Conservation (phyloP, 2,888 invertebrate genomes). For the Phaonia tiefii region DNA sequence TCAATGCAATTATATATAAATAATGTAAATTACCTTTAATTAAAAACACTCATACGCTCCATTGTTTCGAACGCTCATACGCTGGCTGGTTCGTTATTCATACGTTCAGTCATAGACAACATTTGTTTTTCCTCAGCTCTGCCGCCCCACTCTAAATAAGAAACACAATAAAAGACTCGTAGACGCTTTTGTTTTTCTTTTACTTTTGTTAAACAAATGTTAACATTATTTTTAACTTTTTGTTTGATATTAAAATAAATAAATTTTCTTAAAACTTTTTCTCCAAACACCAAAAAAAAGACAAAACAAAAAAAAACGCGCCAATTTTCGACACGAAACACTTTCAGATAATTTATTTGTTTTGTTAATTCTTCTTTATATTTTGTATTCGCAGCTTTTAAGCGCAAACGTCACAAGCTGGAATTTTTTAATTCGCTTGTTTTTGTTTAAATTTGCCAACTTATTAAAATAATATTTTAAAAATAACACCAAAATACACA, state of each 20-base stretch:
- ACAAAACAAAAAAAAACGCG: background rate
- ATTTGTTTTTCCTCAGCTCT: background rate
- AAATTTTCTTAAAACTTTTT: background rate
- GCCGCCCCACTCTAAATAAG: background rate
- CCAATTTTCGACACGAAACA: too few relatives aligned
- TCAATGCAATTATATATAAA: slow-evolving; percentile 22
- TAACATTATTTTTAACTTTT: background rate
- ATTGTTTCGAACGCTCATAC: background rate
- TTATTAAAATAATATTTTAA: slow-evolving; percentile 21
- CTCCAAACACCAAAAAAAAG: slow-evolving; percentile 7
- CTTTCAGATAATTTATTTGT: background rate
- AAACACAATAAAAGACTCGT: slow-evolving; percentile 20
- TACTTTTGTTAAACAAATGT: background rate
- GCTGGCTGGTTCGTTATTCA: too few relatives aligned
- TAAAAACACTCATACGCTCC: slow-evolving; percentile 61
- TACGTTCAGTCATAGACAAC: background rate
- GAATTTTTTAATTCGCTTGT: too few relatives aligned
- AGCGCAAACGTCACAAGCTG: slow-evolving; percentile 9
- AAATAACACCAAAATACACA: slow-evolving; percentile 8
- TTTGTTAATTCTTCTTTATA: background rate
- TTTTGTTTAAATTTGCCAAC: slow-evolving; percentile 14
- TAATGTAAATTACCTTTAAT: slow-evolving; percentile 51
- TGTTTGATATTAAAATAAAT: slow-evolving; percentile 6
- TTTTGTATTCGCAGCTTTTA: background rate
- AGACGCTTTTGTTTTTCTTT: background rate